Evolutionary conservation across 2,888 invertebrate genomes (phyloP).

Genomic region (Heliconius aoede): DNA sequence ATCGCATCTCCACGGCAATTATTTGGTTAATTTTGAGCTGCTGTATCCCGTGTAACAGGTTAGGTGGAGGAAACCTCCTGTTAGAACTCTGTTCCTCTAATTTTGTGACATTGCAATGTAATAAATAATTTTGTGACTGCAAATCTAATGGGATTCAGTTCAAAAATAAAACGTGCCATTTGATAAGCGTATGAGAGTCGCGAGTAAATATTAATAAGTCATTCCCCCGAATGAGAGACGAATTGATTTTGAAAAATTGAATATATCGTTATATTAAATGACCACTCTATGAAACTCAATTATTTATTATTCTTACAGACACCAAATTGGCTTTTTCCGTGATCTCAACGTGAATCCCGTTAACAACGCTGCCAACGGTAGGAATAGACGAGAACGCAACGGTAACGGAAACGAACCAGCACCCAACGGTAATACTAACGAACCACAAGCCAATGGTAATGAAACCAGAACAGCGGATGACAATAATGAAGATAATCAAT

Average conservation of each 20-base stretch:
- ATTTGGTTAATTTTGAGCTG: neutral
- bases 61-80: neutral
- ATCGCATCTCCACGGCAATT: too few relatives aligned
- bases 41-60: neutral
- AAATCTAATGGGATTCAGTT: too few relatives aligned
- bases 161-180: too few relatives aligned
- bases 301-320: conserved; percentile 69
- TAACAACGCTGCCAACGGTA: conserved; percentile 43
- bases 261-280: neutral
- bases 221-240: too few relatives aligned
- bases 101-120: too few relatives aligned
- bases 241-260: too few relatives aligned
- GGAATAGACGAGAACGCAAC: conserved; percentile 24
- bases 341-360: conserved; percentile 74
- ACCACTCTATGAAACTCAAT: neutral
- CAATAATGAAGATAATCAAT: conserved; percentile 60
- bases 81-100: neutral
- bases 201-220: too few relatives aligned
- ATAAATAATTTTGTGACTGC: too few relatives aligned
- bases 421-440: conserved; percentile 6
- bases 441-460: conserved; percentile 53
- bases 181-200: too few relatives aligned
- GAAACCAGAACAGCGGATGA: conserved; percentile 49
- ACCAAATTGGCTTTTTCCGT: conserved; percentile 91
- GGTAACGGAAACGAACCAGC: conserved; percentile 47